A percentile compares a stretch with the other conserved stretches of the same genome.
These are phyloP conservation scores for Eupeodes luniger DNA, from an alignment of 2,888 invertebrate genomes.

Conservation along the genomic window DNA sequence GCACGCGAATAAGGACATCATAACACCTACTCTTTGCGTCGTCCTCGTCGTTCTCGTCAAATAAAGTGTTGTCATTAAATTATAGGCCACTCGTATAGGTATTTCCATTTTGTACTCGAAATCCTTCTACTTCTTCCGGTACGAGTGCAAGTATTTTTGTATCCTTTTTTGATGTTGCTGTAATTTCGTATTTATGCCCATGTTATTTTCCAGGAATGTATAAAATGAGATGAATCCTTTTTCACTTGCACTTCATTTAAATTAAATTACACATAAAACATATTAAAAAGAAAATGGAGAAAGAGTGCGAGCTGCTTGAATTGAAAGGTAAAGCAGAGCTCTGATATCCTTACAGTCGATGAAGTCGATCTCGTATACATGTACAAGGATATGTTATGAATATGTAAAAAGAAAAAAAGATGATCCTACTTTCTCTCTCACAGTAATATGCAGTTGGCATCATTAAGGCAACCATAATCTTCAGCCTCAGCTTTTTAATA, in stretches of 20 bases:
- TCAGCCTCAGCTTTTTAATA: conserved; percentile 45
- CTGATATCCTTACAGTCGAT: conserved; percentile 1
- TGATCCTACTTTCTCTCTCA: conserved; percentile 36
- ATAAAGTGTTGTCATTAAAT: conserved; percentile 40
- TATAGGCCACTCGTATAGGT: neutral
- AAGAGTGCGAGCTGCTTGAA: neutral
- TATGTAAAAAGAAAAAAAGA: conserved; percentile 10
- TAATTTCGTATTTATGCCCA: conserved; percentile 4
- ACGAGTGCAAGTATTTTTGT: too few relatives aligned
- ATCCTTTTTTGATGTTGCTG: neutral
- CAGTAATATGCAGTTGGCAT: conserved; percentile 60
- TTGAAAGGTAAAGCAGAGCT: conserved; percentile 27
- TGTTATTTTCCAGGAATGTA: conserved; percentile 6
- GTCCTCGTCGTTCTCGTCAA: neutral
- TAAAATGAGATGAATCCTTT: conserved; percentile 42
- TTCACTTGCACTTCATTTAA: conserved; percentile 62
- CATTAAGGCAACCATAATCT: conserved; percentile 39
- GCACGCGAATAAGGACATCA: conserved; percentile 32
- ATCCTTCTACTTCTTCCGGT: neutral
- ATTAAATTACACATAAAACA: conserved; percentile 48
- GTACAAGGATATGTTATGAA: too few relatives aligned
- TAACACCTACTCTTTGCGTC: neutral
- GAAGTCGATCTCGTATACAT: conserved; percentile 14
- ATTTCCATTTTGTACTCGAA: neutral
- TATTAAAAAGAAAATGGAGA: neutral